Percentiles rank a stretch among this genome's conserved stretches.
phyloP scores from a whole-genome alignment of 1,140 invertebrate genomes.

The Drosophila burlai region DNA sequence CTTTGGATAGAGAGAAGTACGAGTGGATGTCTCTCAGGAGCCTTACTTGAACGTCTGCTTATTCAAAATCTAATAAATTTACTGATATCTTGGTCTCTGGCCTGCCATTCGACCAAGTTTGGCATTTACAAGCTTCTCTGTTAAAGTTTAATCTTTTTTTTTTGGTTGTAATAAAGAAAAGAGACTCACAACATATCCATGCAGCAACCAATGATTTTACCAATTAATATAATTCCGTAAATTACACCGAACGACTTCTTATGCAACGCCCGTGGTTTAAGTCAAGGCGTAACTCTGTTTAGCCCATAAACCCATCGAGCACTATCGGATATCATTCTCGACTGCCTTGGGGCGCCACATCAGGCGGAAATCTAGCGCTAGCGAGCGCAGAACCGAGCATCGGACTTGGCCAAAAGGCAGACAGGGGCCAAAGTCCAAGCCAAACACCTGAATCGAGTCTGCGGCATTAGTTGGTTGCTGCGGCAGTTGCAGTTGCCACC shows the following conservation, averaged over 20 bases:
- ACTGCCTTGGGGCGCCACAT: conserved; percentile 51
- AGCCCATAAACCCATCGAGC: conserved; percentile 46
- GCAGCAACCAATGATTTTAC: too few species aligned
- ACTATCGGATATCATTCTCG: conserved; percentile 51
- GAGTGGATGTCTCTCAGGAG: neutral
- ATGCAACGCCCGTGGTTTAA: conserved; percentile 34
- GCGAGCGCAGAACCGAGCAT: conserved; percentile 22
- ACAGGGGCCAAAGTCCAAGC: conserved; percentile 46
- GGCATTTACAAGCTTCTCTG: neutral
- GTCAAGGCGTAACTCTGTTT: conserved; percentile 28
- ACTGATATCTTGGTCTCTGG: neutral
- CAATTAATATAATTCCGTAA: conserved; percentile 15
- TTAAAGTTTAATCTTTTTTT: neutral
- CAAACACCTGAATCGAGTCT: conserved; percentile 40
- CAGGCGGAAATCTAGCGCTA: conserved; percentile 47
- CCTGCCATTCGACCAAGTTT: too few species aligned
- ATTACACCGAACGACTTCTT: conserved; percentile 23
- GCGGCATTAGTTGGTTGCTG: conserved; percentile 38
- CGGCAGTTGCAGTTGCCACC: conserved; percentile 59
- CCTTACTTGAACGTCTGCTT: neutral
- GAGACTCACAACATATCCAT: neutral
- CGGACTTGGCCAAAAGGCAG: conserved; percentile 45
- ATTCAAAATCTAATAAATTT: neutral
- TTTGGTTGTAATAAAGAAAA: neutral
- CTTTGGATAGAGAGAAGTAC: conserved; percentile 1